Base-by-base conservation (phyloP, 1,140 invertebrate genomes). In the Nephotettix cincticeps region DNA sequence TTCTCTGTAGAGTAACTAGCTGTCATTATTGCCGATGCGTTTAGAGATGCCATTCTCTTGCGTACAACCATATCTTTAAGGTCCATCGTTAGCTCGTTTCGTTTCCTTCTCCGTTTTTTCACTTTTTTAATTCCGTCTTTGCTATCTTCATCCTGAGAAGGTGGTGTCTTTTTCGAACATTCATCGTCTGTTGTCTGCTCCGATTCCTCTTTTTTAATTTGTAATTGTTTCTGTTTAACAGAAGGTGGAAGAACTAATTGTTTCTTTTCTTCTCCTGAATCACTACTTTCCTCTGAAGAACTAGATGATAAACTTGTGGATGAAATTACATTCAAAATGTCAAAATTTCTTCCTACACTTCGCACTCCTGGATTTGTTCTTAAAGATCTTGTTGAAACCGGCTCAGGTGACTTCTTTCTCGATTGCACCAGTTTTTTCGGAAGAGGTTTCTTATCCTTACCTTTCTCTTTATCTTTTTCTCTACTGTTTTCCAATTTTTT, bases 21-120 rank as follows among this genome's bases (percentile, higher is more conserved):
- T 1, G 94, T 93, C 72, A 97, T 83, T 74, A 97, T 97, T 17
- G 95, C 95, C 11, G 92, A 92, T 11, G 95, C 95, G 81, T 97
- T 97, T 23, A 97, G 81, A 78, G 92, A 95, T 11, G 95, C 95
- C 94, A 97, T 96, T 28, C 95, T 85, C 78, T 95, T 96, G 74
- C 90, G 88, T 1, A 94, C 92, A 0, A 95, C 90, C 88, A 94
- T 93, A 74, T 93, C 92, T 76, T 93, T 93, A 54, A 94, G 81
- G 77, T 94, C 92, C 87, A 94, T 93, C 21, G 91, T 87, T 29
- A 92, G 84, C 77, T 91, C 90, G 58, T 87, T 86, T 73, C 86
- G 82, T 63, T 81, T 85, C 47, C 84, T 82, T 17, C 86, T 80
- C 13, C 86, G 80, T 81, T 68, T 81, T 81, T 73, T 85, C 81